Evolutionary conservation across 2,888 invertebrate species (phyloP), one percentile per base, ranked within the genome.

Genomic region (Eueremaeus valkanovi): DNA sequence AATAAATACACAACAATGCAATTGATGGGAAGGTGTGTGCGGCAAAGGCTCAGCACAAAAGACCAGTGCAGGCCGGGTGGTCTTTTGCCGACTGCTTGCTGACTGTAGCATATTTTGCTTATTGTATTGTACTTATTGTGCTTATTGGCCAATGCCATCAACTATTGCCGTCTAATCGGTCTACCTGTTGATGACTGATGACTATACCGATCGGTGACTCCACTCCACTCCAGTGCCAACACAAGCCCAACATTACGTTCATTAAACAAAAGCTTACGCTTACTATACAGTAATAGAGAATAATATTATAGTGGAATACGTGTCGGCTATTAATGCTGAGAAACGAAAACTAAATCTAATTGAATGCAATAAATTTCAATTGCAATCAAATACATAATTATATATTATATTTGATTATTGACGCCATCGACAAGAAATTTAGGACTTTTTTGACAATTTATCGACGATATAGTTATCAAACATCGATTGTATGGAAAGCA

Each of bases 21-120:
- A 42, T 42, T 45, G 70, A 70, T 66, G 63, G 70, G n/a, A 70
- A 70, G 70, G 70, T 70, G 70, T 70, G 70, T 66, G 66, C 68
- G 68, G 68, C 68, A 68, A 33, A 13, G 21, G 63, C 29, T n/a
- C n/a, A n/a, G 29, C 29, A 45, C 70, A 70, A 70, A 70, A 70
- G 70, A 70, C 45, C 36, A 70, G 24, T 27, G 18, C 24, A 70
- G 40, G 42, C 45, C 70, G 70, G 70, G 70, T 70, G 70, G 70
- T 70, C 70, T 70, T 16, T 66, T 21, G 45, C 45, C 40, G 24
- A 27, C 45, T 18, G 70, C 27, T 13, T 70, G 27, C 27, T 6
- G 21, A 16, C 24, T 27, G 31, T 31, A 45, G 45, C 5, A 13
- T 58, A 27, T 29, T 58, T 58, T 58, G 29, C 58, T 29, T 8